These are phyloP conservation scores for Nibea albiflora DNA, from an alignment of 2,113 vertebrate genomes.

Conservation along the genomic window DNA sequence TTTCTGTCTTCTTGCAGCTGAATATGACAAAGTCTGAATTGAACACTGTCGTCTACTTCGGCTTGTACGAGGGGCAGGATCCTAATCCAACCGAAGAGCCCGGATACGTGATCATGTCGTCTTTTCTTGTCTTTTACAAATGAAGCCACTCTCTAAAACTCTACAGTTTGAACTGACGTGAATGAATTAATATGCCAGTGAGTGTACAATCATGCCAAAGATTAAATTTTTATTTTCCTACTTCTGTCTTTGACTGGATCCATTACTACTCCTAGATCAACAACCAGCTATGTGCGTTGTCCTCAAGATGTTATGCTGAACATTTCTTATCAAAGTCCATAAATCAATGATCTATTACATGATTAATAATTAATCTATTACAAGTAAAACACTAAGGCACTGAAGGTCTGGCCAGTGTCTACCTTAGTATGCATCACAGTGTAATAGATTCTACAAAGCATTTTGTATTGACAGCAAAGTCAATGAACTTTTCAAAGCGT, in stretches of 20 bases:
- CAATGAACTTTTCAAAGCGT: no score
- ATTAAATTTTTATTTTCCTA: constrained; percentile 58
- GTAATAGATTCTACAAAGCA: no score
- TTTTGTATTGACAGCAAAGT: no score
- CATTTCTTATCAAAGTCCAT: no score
- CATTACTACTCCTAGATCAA: background rate
- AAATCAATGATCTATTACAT: no score
- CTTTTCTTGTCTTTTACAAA: constrained; percentile 86
- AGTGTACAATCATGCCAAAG: constrained; percentile 5
- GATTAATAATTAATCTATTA: no score
- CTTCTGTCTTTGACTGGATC: background rate
- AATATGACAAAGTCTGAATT: constrained; percentile 55
- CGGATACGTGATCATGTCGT: constrained; percentile 85
- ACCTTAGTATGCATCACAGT: no score
- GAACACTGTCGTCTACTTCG: constrained; percentile 83
- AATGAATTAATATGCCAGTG: background rate
- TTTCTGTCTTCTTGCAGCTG: constrained; percentile 69
- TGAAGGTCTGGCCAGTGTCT: no score
- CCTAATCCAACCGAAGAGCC: constrained; percentile 79
- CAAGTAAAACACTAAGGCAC: no score
- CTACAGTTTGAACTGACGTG: background rate
- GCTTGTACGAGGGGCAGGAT: constrained; percentile 79
- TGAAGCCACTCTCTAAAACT: constrained; percentile 30
- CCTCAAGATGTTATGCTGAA: no score
- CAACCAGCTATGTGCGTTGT: no score